Percentiles rank a stretch among this genome's conserved stretches.
Evolutionary conservation across 2,113 vertebrate genomes (phyloP).

Genomic region (Oncorhynchus nerka): DNA sequence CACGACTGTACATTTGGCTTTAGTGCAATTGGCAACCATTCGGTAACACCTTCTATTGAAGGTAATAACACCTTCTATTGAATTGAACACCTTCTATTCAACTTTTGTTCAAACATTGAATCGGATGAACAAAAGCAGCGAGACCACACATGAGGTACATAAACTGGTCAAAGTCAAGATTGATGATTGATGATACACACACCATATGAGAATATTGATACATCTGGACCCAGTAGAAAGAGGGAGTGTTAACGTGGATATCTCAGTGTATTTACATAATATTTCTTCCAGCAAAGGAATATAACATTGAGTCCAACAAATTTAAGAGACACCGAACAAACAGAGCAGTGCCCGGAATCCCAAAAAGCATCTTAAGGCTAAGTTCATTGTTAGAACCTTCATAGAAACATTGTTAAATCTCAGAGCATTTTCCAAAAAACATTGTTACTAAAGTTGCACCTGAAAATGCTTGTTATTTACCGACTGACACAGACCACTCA

Average conservation of each 20-base stretch:
- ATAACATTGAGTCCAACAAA: neutral
- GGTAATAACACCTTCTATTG: too few relatives aligned
- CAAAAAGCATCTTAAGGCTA: too few relatives aligned
- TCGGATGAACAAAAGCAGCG: slow-evolving; percentile 34
- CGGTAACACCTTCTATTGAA: neutral
- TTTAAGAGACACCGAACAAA: too few relatives aligned
- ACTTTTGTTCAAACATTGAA: slow-evolving; percentile 13
- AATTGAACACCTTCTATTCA: neutral
- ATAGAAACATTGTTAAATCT: too few relatives aligned
- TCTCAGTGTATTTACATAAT: neutral
- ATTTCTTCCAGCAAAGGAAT: neutral
- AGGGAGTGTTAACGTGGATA: neutral
- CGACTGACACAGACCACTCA: too few relatives aligned
- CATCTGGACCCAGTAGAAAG: slow-evolving; percentile 53
- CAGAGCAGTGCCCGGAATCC: too few relatives aligned
- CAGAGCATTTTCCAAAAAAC: too few relatives aligned
- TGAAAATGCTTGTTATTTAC: too few relatives aligned
- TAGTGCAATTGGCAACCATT: slow-evolving; percentile 15
- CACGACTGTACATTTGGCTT: neutral
- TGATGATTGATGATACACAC: slow-evolving; percentile 36
- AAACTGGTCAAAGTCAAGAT: slow-evolving; percentile 36
- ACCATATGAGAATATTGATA: slow-evolving; percentile 28
- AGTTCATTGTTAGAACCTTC: too few relatives aligned
- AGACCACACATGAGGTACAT: slow-evolving; percentile 37
- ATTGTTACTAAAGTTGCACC: too few relatives aligned